phyloP scores from a whole-genome alignment of 2,797 vertebrate species.

The Kryptopterus vitreolus region DNA sequence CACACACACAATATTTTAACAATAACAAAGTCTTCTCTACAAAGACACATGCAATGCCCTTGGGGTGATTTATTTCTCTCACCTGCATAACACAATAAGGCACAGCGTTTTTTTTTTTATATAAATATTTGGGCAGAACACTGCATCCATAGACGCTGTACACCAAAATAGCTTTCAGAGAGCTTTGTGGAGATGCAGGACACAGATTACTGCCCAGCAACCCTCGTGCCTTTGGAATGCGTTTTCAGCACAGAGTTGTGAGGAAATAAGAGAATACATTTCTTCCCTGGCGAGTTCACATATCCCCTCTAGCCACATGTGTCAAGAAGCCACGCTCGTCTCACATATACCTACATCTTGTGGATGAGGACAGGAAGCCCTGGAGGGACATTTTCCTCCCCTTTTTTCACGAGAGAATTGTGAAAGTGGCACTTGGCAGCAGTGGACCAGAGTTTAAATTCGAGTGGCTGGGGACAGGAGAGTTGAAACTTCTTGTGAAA shows the following conservation, averaged over 20 bases:
- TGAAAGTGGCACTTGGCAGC: slow-evolving; percentile 36
- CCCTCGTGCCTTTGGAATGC: neutral
- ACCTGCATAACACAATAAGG: slow-evolving; percentile 41
- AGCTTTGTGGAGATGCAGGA: slow-evolving; percentile 9
- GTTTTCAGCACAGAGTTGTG: neutral
- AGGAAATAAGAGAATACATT: slow-evolving; percentile 16
- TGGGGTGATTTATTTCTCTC: neutral
- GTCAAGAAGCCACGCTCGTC: slow-evolving; percentile 28
- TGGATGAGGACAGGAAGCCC: slow-evolving; percentile 38
- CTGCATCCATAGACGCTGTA: slow-evolving; percentile 33
- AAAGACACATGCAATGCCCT: slow-evolving; percentile 15
- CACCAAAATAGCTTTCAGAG: slow-evolving; percentile 42
- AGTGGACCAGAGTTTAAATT: slow-evolving; percentile 29
- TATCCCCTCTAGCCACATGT: slow-evolving; percentile 44
- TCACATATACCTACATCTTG: slow-evolving; percentile 17
- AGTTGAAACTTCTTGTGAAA: slow-evolving; percentile 12
- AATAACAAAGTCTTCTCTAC: neutral
- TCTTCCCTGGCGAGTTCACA: slow-evolving; percentile 29
- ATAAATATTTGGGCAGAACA: neutral
- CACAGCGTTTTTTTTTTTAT: neutral
- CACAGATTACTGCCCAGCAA: slow-evolving; percentile 3
- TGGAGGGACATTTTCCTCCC: slow-evolving; percentile 42
- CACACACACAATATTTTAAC: neutral
- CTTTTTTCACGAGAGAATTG: neutral
- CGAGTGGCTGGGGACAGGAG: slow-evolving; percentile 9